phyloP scores from a whole-genome alignment of 30 jellyfish, hydroid and myxozoan genomes.

The Pelagia noctiluca region DNA sequence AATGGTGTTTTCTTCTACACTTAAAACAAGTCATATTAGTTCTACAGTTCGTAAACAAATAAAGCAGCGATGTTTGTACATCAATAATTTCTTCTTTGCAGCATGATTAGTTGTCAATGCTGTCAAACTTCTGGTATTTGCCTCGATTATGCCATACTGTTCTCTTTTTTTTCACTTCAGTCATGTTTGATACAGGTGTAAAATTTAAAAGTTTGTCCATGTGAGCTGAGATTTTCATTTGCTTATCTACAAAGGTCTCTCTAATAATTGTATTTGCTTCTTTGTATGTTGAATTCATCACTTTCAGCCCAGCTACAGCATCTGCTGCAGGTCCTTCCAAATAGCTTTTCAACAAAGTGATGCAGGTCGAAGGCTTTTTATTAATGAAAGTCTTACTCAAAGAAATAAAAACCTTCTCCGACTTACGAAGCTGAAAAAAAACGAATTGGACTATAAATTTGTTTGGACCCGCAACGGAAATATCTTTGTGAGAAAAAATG shows the following conservation, averaged over 20 bases:
- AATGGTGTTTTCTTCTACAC: slow-evolving; percentile 11
- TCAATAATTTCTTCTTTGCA: slow-evolving; percentile 8
- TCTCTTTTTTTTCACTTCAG: background rate
- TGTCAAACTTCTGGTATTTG: slow-evolving; percentile 7
- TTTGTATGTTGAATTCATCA: background rate
- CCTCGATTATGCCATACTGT: slow-evolving; percentile 7
- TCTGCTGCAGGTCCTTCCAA: slow-evolving; percentile 20
- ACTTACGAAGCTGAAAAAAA: no score
- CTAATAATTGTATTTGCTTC: background rate
- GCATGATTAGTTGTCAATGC: slow-evolving; percentile 8
- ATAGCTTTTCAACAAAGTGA: background rate
- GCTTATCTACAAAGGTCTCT: slow-evolving; percentile 10
- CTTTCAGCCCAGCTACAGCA: slow-evolving; percentile 27
- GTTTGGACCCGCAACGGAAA: no score
- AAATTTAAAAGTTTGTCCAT: slow-evolving; percentile 4
- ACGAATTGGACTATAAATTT: no score
- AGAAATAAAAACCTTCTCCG: no score
- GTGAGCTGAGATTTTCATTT: slow-evolving; percentile 15
- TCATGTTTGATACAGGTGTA: background rate
- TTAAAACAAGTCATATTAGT: background rate
- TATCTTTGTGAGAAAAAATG: no score
- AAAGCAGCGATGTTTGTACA: slow-evolving; percentile 14
- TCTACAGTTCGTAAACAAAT: background rate
- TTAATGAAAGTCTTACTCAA: no score
- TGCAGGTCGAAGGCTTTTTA: no score